Evolutionary conservation across 1,140 invertebrate genomes (phyloP), one percentile per base, ranked within the genome.

Genomic region (Meteorus sp.): DNA sequence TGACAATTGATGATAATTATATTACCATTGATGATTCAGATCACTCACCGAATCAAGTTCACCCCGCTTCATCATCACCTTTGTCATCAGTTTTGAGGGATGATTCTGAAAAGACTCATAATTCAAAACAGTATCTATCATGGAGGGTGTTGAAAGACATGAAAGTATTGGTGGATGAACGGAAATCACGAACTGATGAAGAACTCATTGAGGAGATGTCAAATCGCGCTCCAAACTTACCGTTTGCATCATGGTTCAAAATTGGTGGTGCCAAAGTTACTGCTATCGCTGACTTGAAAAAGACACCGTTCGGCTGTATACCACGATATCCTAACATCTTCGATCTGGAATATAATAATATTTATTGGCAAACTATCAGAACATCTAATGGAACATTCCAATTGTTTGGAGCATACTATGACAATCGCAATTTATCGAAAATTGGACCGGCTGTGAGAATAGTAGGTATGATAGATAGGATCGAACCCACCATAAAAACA

Each of bases 311-410:
- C n/a, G n/a, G n/a, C 75, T 89, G 82, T 61, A 20, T 54, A n/a
- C 39, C 64, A 1, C 84, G 83, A 20, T 94, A 92, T 70, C 93
- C 94, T 0, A 91, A 85, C 43, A 86, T 95, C 44, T 93, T 89
- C 71, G 92, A 94, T 62, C 79, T 96, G 50, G 89, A 95, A 73
- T 95, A 93, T 81, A 94, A 94, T 76, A 95, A 96, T 72, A 85
- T 92, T 5, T 94, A 94, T 73, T 94, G 92, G 92, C 92, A 96
- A 74, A 90, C 86, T 8, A 64, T 94, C 64, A 83, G 84, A 59
- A 88, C 90, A 1, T 85, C 83, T 23, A 91, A 94, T 65, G 92
- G 92, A 0, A 92, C 92, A 0, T 94, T 95, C 70, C 92, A 94
- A 65, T 74, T 96, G 1, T 95, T 91, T 70, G 92, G 91, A 0